Conservation (phyloP, 2,113 vertebrate species). For the Tonatia bakeri region DNA sequence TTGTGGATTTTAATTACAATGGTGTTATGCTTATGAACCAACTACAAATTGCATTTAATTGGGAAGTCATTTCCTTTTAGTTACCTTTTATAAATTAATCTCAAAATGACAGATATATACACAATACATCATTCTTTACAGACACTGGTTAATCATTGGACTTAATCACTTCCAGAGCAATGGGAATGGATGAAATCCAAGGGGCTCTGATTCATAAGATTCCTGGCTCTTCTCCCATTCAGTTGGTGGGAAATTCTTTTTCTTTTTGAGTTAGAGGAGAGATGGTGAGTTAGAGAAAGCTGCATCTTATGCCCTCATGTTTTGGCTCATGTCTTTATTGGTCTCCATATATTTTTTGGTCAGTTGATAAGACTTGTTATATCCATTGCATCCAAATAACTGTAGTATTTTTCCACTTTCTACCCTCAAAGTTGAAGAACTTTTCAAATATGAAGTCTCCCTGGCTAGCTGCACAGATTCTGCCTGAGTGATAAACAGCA, state of each 20-base stretch:
- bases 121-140: neutral
- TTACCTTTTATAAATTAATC: constrained; percentile 7
- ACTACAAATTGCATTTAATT: neutral
- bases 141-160: neutral
- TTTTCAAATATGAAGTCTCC: neutral
- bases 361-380: neutral
- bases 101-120: neutral
- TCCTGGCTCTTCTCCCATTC: constrained; percentile 1
- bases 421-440: neutral
- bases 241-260: constrained; percentile 3
- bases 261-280: neutral
- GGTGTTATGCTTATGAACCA: neutral
- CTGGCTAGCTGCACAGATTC: neutral
- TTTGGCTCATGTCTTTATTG: neutral
- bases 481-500: neutral
- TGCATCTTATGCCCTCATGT: neutral
- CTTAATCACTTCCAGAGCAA: neutral
- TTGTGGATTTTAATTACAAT: neutral
- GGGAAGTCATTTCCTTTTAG: constrained; percentile 7
- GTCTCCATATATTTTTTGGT: neutral
- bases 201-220: neutral
- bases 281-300: neutral
- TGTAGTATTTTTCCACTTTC: neutral
- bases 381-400: neutral
- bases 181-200: neutral